Percentiles rank a stretch among this genome's conserved stretches.
Conservation (phyloP, 2,797 vertebrate species). For the Tarsius wallacei region DNA sequence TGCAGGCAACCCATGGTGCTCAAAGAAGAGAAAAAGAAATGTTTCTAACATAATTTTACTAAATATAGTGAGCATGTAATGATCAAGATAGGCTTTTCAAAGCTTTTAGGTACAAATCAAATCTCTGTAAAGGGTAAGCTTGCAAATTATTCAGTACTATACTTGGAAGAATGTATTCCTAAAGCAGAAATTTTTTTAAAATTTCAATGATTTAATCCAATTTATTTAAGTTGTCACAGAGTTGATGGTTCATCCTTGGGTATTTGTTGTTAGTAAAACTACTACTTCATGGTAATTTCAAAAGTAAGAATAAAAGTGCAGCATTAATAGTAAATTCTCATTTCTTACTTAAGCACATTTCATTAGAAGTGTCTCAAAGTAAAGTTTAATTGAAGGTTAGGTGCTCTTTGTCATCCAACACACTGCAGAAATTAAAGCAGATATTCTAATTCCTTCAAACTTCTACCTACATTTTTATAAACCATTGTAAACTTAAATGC, state of each 20-base stretch:
- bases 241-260: slow-evolving; percentile 61
- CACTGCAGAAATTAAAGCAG: neutral
- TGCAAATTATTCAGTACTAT: slow-evolving; percentile 84
- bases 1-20: neutral
- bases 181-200: slow-evolving; percentile 76
- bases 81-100: slow-evolving; percentile 74
- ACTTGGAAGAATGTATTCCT: slow-evolving; percentile 79
- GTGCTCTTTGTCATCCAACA: neutral
- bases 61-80: slow-evolving; percentile 7
- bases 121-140: slow-evolving; percentile 77
- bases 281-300: slow-evolving; percentile 33
- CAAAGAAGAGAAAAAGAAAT: slow-evolving; percentile 58
- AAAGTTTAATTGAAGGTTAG: slow-evolving; percentile 47
- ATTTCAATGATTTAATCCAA: slow-evolving; percentile 82
- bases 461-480: neutral
- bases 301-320: slow-evolving; percentile 64
- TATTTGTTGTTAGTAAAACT: slow-evolving; percentile 66
- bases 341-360: slow-evolving; percentile 13
- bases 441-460: neutral
- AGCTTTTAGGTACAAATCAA: slow-evolving; percentile 81
- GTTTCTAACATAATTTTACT: slow-evolving; percentile 67
- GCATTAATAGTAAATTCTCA: neutral
- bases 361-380: slow-evolving; percentile 7
- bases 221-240: slow-evolving; percentile 72
- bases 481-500: neutral